Percentiles rank a stretch among this genome's conserved stretches.
Evolutionary conservation across 2,113 vertebrate genomes (phyloP).

Genomic region (Cardinalis cardinalis): DNA sequence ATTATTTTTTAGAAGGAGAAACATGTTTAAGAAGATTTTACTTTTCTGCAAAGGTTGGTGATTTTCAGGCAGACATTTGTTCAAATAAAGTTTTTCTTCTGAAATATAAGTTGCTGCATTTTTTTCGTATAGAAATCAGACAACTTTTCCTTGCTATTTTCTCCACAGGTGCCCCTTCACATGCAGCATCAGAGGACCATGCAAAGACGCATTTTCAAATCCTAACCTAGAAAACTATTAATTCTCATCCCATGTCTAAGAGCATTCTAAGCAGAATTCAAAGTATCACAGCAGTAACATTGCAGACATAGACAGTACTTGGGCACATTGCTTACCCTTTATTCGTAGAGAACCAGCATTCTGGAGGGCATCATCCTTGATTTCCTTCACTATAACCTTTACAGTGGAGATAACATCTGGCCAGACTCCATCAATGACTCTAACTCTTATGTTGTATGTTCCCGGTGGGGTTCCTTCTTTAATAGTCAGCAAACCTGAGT

Average conservation of each 20-base stretch:
- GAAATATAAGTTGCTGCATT: not conserved
- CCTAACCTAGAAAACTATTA: not conserved
- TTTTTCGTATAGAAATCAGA: not conserved
- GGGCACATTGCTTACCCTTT: constrained; percentile 66
- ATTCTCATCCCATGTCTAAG: not conserved
- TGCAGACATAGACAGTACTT: accelerated
- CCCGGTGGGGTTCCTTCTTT: constrained; percentile 78
- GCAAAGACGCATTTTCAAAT: not conserved
- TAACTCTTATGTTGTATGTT: constrained; percentile 77
- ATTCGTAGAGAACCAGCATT: constrained; percentile 81
- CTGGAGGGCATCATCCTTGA: constrained; percentile 74
- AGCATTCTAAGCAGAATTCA: not conserved
- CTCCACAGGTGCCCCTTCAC: not conserved
- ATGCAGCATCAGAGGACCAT: not conserved
- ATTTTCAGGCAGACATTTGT: not conserved
- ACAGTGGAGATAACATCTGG: constrained; percentile 83
- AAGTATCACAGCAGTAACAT: not conserved
- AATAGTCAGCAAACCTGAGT: constrained; percentile 81
- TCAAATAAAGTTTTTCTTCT: not conserved
- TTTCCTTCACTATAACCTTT: constrained; percentile 77
- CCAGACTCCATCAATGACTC: constrained; percentile 83
- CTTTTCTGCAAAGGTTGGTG: not conserved
- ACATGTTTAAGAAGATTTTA: not conserved
- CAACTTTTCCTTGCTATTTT: not conserved
- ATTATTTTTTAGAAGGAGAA: not conserved